Evolutionary conservation across 2,797 vertebrate genomes (phyloP).

Genomic region (Acanthornis magna): DNA sequence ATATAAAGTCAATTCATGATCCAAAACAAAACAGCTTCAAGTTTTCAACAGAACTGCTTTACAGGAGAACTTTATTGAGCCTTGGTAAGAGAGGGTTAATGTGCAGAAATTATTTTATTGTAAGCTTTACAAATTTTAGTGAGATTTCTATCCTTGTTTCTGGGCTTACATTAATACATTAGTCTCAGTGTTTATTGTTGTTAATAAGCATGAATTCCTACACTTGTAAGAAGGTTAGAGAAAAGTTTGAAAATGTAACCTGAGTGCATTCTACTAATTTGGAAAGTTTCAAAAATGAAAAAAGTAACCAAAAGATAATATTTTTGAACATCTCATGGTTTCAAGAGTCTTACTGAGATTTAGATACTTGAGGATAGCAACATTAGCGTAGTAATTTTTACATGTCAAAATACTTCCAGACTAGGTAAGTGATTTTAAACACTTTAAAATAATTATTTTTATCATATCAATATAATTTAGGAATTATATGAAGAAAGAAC

Average conservation of each 20-base stretch:
- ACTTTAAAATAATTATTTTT: constrained; percentile 8
- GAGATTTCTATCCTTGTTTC: not conserved
- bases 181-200: not conserved
- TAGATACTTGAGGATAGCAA: not conserved
- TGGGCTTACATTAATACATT: not conserved
- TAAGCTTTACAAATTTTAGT: not conserved
- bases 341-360: not conserved
- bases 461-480: not conserved
- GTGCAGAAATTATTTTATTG: not conserved
- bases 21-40: not conserved
- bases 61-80: not conserved
- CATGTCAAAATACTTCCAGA: not conserved
- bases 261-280: not conserved
- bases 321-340: not conserved
- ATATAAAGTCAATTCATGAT: not conserved
- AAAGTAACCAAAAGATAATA: not conserved
- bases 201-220: not conserved
- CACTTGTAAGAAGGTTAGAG: not conserved
- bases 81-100: not conserved
- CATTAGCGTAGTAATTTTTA: not conserved
- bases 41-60: not conserved
- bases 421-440: not conserved
- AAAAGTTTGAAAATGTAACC: not conserved
- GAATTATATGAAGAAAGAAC: not conserved
- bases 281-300: not conserved